These are phyloP conservation scores for Camelus bactrianus DNA, from an alignment of 2,113 vertebrate genomes.

Conservation along the genomic window DNA sequence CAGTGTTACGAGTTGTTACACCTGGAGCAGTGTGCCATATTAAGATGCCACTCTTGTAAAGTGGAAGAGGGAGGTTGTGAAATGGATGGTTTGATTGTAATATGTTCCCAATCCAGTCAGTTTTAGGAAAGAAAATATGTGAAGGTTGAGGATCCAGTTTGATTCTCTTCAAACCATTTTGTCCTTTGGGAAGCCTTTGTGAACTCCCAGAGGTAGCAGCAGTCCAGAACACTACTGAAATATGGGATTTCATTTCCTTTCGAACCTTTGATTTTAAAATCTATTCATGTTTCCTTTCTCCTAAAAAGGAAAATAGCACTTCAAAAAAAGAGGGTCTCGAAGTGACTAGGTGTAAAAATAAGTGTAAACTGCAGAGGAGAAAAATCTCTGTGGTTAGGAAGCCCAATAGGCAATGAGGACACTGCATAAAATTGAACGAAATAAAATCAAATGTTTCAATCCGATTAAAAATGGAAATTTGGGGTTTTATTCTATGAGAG, in stretches of 20 bases:
- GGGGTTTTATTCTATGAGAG: background rate
- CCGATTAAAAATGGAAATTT: background rate
- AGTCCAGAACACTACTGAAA: background rate
- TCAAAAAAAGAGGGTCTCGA: background rate
- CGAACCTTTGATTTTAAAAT: conserved; percentile 20
- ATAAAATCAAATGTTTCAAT: background rate
- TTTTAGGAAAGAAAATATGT: background rate
- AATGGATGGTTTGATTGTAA: background rate
- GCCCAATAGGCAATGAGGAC: background rate
- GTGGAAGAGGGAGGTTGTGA: background rate
- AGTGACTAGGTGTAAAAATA: background rate
- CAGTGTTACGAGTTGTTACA: background rate
- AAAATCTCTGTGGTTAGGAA: conserved; percentile 1
- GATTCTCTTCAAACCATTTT: background rate
- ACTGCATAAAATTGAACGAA: background rate
- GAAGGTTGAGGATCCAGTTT: background rate
- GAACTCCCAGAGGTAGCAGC: background rate
- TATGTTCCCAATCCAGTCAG: background rate
- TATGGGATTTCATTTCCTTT: background rate
- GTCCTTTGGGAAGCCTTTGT: background rate
- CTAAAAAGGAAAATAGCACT: background rate
- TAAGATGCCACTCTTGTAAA: background rate
- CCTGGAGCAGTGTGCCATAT: background rate
- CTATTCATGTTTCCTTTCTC: background rate
- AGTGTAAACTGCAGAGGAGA: background rate